phyloP scores from a whole-genome alignment of 35 echinoderm and acorn worm genomes.

The Ptychodera flava region DNA sequence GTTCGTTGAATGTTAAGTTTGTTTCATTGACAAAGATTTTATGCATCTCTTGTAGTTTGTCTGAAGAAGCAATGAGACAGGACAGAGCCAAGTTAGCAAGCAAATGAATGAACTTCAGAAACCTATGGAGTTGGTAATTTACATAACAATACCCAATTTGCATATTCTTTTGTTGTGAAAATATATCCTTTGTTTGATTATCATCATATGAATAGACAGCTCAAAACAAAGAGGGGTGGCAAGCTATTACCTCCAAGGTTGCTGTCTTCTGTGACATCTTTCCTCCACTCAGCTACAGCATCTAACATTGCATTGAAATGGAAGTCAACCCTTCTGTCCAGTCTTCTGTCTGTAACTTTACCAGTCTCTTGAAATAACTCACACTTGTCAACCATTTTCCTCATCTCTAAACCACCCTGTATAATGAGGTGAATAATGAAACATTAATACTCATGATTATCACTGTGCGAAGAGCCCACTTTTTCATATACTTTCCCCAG shows the following conservation, averaged over 20 bases:
- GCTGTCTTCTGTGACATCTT: slow-evolving; percentile 22
- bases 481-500: too few species aligned
- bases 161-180: slow-evolving; percentile 62
- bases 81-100: not conserved
- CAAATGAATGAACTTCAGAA: not conserved
- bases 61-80: slow-evolving; percentile 45
- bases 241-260: not conserved
- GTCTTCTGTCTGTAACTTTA: slow-evolving; percentile 37
- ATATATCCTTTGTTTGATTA: slow-evolving; percentile 39
- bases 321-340: slow-evolving; percentile 88
- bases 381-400: slow-evolving; percentile 72
- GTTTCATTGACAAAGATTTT: slow-evolving; percentile 92
- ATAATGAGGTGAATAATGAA: too few species aligned
- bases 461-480: too few species aligned
- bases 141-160: not conserved
- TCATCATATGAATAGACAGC: too few species aligned
- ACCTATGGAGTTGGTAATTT: not conserved
- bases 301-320: slow-evolving; percentile 99
- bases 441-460: too few species aligned
- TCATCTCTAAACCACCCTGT: slow-evolving; percentile 65
- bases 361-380: slow-evolving; percentile 74
- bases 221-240: too few species aligned
- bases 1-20: slow-evolving; percentile 43
- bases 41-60: slow-evolving; percentile 91
- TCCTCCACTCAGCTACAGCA: slow-evolving; percentile 92